Conservation (phyloP, 1,140 invertebrate species). For the Aleiodes sp. region DNA sequence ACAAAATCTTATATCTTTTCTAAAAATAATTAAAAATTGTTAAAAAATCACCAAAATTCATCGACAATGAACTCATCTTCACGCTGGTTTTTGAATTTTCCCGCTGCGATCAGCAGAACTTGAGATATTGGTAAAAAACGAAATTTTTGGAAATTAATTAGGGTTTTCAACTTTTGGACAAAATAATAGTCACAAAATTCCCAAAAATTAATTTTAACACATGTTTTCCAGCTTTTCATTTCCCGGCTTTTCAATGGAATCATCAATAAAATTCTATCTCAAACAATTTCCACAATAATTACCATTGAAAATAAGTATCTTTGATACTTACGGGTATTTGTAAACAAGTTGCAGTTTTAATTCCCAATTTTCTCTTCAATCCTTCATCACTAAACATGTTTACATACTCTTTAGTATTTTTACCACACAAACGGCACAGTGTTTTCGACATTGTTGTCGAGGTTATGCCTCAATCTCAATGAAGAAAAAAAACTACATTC, state of each 20-base stretch:
- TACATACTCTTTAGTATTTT: constrained; percentile 28
- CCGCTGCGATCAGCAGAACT: no score
- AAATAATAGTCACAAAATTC: not conserved
- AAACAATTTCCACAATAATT: no score
- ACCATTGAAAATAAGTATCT: not conserved
- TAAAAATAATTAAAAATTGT: constrained; percentile 2
- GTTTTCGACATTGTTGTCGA: constrained; percentile 26
- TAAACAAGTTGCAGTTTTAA: constrained; percentile 35
- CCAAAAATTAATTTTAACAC: no score
- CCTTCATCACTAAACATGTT: constrained; percentile 36
- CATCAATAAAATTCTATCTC: no score
- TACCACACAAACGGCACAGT: constrained; percentile 35
- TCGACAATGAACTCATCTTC: no score
- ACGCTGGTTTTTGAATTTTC: no score
- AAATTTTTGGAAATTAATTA: not conserved
- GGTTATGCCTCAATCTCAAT: not conserved
- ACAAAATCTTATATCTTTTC: no score
- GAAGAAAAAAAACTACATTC: not conserved
- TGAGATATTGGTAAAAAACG: no score
- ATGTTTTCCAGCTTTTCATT: no score
- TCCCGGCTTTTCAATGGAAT: no score
- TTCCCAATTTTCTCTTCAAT: constrained; percentile 27
- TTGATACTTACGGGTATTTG: constrained; percentile 33
- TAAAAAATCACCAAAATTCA: no score
- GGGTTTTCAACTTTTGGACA: no score